Base-by-base conservation (phyloP, 1,140 invertebrate species). In the Papilio dardanus region DNA sequence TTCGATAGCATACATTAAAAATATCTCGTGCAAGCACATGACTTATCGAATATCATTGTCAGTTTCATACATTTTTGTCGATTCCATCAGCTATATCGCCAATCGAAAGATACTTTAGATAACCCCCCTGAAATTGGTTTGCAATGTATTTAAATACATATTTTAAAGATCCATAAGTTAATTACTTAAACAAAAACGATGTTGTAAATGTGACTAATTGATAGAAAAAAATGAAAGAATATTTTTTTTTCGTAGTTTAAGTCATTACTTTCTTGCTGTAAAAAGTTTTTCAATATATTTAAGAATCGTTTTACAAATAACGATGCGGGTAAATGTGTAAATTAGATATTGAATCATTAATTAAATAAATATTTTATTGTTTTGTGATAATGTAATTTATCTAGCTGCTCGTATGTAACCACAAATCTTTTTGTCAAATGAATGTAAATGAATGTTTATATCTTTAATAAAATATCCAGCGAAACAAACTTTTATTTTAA, bases 381-480 rank as follows among this genome's bases (percentile, higher is more conserved):
- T 62, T 62, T 30, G 12, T 58, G 54, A 30, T 62, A 62, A 58
- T 10, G 3, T 28, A 30, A 28, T 28, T 3, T 14, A 62, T 14
- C 54, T 62, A 62, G 12, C 54, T 62, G 42, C n/a, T 46, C 42
- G 42, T 46, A 58, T 4, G 24, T 58, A 58, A 58, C 54, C 10
- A 62, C 54, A 28, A 62, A 62, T 30, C 54, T 62, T 62, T 62
- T 71, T 37, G 28, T 69, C 24, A 78, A 50, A 75, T 75, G 42
- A 67, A 75, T 75, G 54, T 76, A 76, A 54, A 54, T 46, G 42
- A 75, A 77, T 83, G 80, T 79, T 81, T 81, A 74, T 80, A 81
- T 79, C 54, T 79, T 81, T 81, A 83, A 79, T 81, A 81, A 83
- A 81, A 79, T 76, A 79, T 81, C 73, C 54, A 50, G 74, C 35